Evolutionary conservation across 2,888 invertebrate species (phyloP), one percentile per base, ranked within the genome.

Genomic region (Lumbricus terrestris): DNA sequence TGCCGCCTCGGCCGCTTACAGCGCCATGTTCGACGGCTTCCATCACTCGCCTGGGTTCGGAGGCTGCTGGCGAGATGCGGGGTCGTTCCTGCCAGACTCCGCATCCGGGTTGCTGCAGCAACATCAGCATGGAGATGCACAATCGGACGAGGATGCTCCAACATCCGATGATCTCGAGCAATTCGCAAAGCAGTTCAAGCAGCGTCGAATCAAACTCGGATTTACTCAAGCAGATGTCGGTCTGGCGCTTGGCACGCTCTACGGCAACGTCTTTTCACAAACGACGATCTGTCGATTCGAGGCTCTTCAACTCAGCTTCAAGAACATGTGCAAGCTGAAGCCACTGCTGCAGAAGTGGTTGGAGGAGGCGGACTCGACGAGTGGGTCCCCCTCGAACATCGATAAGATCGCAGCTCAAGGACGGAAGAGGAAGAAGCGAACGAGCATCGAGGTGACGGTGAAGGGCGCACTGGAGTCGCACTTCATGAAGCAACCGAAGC

Each of bases 261-360:
- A 99, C 96, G 99, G 99, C 92, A 99, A 99, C 95, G 99, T 99
- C 92, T 99, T 99, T 96, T 98, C 98, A 92, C 99, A 99, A 96
- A 99, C 99, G 99, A 99, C 99, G 93, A 99, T 99, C 95, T 99
- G 99, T 96, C 97, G 98, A 95, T 99, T 99, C 96, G 99, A 99
- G 96, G 99, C 99, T 94, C 96, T 99, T 94, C 99, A 99, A 96
- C 96, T 99, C 94, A 98, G 98, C 96, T 99, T 99, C 96, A 99
- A 99, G 96, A 99, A 96, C 99, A 99, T 90, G 96, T 99, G 94
- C 96, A 99, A 99, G 95, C 96, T 99, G 95, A 99, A 99, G 96
- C 99, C 99, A 90, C 96, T 99, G 94, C 96, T 99, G 92, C 98
- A 98, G 95, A 99, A 99, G 96, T 99, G 99, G 99, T 96, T 99